Evolutionary conservation across 2,113 vertebrate species (phyloP).

Genomic region (Muscicapa adusta): DNA sequence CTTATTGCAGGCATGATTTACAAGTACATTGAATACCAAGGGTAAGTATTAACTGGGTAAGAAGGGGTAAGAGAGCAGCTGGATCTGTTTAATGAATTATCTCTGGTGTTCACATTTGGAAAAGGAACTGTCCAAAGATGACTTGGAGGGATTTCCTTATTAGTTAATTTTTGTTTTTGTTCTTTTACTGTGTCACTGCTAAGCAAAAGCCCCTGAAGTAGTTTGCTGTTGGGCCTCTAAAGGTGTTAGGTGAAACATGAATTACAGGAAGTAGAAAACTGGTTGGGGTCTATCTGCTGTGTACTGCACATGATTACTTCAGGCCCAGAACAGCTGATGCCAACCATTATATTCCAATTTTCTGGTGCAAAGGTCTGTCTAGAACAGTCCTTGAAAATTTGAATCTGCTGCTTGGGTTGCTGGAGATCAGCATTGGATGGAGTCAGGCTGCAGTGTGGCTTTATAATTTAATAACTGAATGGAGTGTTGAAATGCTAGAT

Average conservation of each 20-base stretch:
- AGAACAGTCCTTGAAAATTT: not conserved
- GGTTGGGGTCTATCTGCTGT: not conserved
- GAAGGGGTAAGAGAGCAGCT: not conserved
- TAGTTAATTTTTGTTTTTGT: not conserved
- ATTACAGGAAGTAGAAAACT: not conserved
- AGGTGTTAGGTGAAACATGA: not conserved
- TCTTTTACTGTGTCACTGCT: not conserved
- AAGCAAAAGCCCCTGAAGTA: not conserved
- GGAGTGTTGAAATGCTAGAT: not conserved
- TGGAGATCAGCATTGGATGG: not conserved
- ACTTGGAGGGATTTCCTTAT: not conserved
- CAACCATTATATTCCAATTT: not conserved
- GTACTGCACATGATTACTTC: not conserved
- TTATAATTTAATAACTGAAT: not conserved
- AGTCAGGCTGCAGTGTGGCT: not conserved
- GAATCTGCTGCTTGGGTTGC: not conserved
- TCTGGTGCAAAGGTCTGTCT: not conserved
- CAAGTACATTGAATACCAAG: constrained; percentile 98
- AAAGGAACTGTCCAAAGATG: not conserved
- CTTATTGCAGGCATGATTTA: constrained; percentile 99
- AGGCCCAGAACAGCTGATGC: not conserved
- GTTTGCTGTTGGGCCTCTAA: not conserved
- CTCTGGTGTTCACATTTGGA: not conserved
- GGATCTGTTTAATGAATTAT: not conserved
- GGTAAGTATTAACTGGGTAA: constrained; percentile 75